phyloP scores from a whole-genome alignment of 2,797 vertebrate species.

The Acanthurus lineatus region DNA sequence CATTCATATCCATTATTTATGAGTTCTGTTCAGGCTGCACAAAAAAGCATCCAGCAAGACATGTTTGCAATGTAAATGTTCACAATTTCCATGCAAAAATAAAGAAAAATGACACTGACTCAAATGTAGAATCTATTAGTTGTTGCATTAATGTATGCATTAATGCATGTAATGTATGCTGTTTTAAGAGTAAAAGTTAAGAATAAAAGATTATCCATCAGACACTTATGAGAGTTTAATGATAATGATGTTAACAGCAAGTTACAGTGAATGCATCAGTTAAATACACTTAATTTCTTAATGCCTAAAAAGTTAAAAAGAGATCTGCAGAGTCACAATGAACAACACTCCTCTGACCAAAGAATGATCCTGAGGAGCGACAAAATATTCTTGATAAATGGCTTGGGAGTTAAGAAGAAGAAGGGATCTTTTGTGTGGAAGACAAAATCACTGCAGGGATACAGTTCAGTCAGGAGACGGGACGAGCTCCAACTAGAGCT shows the following conservation, averaged over 20 bases:
- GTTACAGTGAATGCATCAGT: not conserved
- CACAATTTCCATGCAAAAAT: no score
- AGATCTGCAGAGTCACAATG: not conserved
- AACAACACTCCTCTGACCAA: slow-evolving; percentile 4
- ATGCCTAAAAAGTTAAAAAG: no score
- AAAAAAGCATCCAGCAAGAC: no score
- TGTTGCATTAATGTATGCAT: no score
- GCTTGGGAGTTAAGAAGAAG: not conserved
- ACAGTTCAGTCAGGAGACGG: not conserved
- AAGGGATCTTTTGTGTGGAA: not conserved
- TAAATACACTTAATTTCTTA: not conserved
- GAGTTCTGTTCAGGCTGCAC: no score
- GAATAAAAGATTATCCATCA: no score
- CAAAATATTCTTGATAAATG: not conserved
- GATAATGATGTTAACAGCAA: not conserved
- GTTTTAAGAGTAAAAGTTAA: not conserved
- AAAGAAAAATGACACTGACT: no score
- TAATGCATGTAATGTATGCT: no score
- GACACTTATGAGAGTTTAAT: not conserved
- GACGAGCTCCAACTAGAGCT: slow-evolving; percentile 24
- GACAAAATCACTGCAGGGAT: slow-evolving; percentile 23
- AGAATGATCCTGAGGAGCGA: not conserved
- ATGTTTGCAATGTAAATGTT: no score
- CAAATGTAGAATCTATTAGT: no score
- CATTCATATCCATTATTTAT: no score